Evolutionary conservation across 2,888 invertebrate species (phyloP).

Genomic region (Lasioglossum villosulum): DNA sequence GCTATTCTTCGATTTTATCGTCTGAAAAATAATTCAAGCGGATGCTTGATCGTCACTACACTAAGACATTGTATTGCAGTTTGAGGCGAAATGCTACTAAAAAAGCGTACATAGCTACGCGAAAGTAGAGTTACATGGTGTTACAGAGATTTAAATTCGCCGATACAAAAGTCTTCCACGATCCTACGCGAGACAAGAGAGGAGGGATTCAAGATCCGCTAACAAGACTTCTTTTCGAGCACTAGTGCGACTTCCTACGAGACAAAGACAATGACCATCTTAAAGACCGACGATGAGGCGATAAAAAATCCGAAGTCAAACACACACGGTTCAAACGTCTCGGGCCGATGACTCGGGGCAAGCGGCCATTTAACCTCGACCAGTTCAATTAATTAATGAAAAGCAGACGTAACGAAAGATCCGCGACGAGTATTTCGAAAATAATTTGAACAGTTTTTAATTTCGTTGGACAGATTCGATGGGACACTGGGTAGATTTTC

Average conservation of each 20-base stretch:
- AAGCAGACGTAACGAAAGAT: neutral
- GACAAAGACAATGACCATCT: conserved; percentile 34
- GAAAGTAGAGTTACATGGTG: neutral
- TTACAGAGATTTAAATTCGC: neutral
- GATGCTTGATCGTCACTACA: too few species aligned
- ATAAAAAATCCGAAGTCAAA: conserved; percentile 13
- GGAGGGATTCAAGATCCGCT: conserved; percentile 16
- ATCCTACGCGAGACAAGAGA: conserved; percentile 9
- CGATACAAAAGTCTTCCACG: conserved; percentile 7
- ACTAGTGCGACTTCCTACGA: conserved; percentile 25
- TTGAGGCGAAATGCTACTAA: neutral
- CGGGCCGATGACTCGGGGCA: neutral
- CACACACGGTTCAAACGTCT: neutral
- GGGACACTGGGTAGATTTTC: neutral
- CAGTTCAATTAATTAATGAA: neutral
- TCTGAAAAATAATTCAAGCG: too few species aligned
- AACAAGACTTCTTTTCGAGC: conserved; percentile 42
- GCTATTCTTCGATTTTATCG: too few species aligned
- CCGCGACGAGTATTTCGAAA: neutral
- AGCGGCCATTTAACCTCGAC: neutral
- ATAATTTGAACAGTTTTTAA: neutral
- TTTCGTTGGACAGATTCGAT: neutral
- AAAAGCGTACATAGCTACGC: too few species aligned
- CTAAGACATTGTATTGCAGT: too few species aligned
- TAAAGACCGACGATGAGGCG: neutral